These are phyloP conservation scores for Pelvicachromis taeniatus DNA, from an alignment of 2,113 vertebrate genomes.

Conservation along the genomic window DNA sequence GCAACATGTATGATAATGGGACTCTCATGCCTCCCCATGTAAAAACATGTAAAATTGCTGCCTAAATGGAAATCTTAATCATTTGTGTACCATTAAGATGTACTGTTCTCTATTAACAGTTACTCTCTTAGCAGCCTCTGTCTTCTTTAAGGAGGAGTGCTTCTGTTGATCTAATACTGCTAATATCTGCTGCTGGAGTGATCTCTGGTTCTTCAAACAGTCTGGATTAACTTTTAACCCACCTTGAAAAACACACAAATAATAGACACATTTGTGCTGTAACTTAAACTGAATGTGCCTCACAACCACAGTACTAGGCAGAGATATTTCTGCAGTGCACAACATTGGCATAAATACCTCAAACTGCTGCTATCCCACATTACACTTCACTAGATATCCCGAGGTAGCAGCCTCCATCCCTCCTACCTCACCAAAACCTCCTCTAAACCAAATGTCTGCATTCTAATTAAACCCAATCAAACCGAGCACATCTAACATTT, in stretches of 20 bases:
- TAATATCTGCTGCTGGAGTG: background rate
- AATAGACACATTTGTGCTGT: background rate
- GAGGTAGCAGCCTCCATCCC: background rate
- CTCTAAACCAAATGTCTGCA: constrained; percentile 3
- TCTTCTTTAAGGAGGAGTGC: background rate
- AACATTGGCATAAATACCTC: constrained; percentile 18
- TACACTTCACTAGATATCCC: background rate
- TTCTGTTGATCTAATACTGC: background rate
- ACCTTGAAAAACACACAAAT: background rate
- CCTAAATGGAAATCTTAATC: background rate
- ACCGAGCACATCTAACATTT: constrained; percentile 36
- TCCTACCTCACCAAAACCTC: background rate
- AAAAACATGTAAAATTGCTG: background rate
- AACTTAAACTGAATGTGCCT: background rate
- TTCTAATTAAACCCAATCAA: constrained; percentile 46
- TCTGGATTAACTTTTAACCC: constrained; percentile 9
- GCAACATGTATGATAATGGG: background rate
- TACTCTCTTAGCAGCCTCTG: too few relatives aligned
- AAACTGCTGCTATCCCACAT: background rate
- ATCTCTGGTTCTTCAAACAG: background rate
- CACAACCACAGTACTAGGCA: background rate
- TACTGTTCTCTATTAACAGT: background rate
- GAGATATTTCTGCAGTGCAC: background rate
- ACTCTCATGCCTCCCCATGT: too few relatives aligned
- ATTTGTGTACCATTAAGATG: background rate